A percentile compares a stretch with the other conserved stretches of the same genome.
These are phyloP conservation scores for Drosophila incognita DNA, from an alignment of 2,888 invertebrate genomes.

Conservation along the genomic window DNA sequence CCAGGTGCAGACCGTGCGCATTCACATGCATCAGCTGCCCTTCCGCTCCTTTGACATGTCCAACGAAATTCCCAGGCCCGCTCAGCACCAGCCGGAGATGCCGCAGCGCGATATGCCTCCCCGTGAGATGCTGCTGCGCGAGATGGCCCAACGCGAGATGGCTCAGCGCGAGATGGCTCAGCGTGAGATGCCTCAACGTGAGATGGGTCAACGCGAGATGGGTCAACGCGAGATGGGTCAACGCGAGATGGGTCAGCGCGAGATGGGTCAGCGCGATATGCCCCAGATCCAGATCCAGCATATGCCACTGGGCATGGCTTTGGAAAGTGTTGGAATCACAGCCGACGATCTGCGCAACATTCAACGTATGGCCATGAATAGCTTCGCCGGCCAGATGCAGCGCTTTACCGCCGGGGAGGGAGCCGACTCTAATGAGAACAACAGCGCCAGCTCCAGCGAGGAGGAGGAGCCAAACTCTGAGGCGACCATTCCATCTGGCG, in stretches of 20 bases:
- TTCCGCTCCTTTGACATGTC: constrained; percentile 84
- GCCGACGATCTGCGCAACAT: constrained; percentile 85
- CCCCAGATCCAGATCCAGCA: constrained; percentile 82
- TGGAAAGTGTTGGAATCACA: constrained; percentile 85
- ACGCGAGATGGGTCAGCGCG: constrained; percentile 51
- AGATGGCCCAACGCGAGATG: constrained; percentile 53
- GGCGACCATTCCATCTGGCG: constrained; percentile 44
- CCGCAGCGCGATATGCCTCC: constrained; percentile 55
- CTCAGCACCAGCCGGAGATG: constrained; percentile 71
- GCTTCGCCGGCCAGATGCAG: constrained; percentile 84
- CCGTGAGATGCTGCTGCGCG: constrained; percentile 36
- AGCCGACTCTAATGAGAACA: constrained; percentile 76
- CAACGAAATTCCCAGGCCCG: constrained; percentile 82
- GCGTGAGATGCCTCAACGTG: constrained; percentile 53
- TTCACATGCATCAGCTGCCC: constrained; percentile 85
- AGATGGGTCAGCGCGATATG: constrained; percentile 57
- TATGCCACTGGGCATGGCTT: constrained; percentile 83
- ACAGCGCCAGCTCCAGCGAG: constrained; percentile 74
- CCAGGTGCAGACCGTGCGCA: constrained; percentile 83
- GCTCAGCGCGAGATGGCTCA: constrained; percentile 57
- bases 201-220: constrained; percentile 67
- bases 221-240: constrained; percentile 68
- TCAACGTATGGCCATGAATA: constrained; percentile 85
- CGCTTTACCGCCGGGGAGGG: constrained; percentile 82
- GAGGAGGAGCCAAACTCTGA: constrained; percentile 69